Evolutionary conservation across 1,140 invertebrate species (phyloP).

Genomic region (Drosophila parabipectinata): DNA sequence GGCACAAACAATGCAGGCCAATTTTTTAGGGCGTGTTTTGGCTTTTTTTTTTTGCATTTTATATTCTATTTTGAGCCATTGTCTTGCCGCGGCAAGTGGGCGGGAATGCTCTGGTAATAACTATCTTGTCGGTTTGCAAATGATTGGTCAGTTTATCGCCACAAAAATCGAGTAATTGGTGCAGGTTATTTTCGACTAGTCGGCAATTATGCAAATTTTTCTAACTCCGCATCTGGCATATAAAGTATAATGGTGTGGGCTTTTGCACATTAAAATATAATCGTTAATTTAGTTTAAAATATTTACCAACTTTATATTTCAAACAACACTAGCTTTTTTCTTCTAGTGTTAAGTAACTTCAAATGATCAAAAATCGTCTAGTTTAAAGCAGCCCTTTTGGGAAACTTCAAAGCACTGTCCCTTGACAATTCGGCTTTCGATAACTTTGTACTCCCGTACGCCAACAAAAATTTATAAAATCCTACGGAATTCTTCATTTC

Average conservation of each 20-base stretch:
- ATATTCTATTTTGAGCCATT: constrained; percentile 39
- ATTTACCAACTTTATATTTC: no score
- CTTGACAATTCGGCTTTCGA: constrained; percentile 3
- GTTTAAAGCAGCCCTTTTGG: neutral
- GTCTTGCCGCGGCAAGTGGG: constrained; percentile 47
- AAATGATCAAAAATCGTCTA: neutral
- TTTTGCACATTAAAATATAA: neutral
- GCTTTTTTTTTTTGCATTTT: neutral
- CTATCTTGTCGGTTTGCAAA: constrained; percentile 66
- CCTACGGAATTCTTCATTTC: constrained; percentile 3
- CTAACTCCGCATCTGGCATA: neutral
- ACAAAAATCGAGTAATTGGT: constrained; percentile 67
- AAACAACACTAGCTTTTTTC: no score
- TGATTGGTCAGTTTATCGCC: constrained; percentile 76
- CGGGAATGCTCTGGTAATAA: constrained; percentile 59
- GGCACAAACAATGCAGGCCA: constrained; percentile 28
- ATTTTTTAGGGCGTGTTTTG: constrained; percentile 39
- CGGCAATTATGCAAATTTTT: constrained; percentile 67
- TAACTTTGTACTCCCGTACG: constrained; percentile 5
- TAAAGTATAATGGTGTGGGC: neutral
- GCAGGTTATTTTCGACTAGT: constrained; percentile 27
- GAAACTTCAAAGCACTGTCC: neutral
- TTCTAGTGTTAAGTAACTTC: neutral
- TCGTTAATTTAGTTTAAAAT: neutral
- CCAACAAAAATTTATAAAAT: constrained; percentile 5